Percentiles rank a stretch among this genome's conserved stretches.
phyloP scores from a whole-genome alignment of 2,113 vertebrate genomes.

The Notarius quadriscutis region DNA sequence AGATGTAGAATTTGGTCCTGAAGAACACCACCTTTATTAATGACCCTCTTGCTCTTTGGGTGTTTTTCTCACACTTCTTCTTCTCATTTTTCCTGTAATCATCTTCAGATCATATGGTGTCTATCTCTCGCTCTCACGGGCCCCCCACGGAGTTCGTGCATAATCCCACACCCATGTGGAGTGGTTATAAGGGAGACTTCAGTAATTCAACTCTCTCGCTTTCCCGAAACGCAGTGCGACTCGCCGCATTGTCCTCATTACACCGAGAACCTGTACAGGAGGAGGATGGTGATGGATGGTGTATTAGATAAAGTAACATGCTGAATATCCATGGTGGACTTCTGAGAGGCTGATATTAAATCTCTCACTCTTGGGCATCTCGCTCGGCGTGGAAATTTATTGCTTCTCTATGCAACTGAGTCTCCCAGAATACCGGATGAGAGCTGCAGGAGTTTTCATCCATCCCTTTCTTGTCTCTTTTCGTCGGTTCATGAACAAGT shows the following conservation, averaged over 20 bases:
- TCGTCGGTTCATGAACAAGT: neutral
- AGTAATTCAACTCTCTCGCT: neutral
- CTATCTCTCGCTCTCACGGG: neutral
- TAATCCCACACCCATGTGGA: neutral
- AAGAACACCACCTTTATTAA: too few relatives aligned
- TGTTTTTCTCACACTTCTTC: neutral
- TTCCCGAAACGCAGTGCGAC: neutral
- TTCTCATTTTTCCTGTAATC: neutral
- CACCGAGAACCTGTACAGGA: neutral
- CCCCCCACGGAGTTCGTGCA: neutral
- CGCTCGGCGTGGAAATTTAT: constrained; percentile 35
- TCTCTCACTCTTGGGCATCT: constrained; percentile 28
- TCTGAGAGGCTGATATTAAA: constrained; percentile 38
- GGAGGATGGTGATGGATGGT: constrained; percentile 26
- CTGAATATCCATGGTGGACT: neutral
- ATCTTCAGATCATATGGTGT: neutral
- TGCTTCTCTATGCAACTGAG: constrained; percentile 19
- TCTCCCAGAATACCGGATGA: constrained; percentile 20
- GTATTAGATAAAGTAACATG: constrained; percentile 8
- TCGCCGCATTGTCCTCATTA: neutral
- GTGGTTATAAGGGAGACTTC: neutral
- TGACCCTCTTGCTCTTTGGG: too few relatives aligned
- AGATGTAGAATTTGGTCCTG: too few relatives aligned
- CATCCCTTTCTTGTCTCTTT: neutral
- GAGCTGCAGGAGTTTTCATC: neutral